Conservation (phyloP, 2,888 invertebrate genomes). For the Fissipunctia ypsillon region DNA sequence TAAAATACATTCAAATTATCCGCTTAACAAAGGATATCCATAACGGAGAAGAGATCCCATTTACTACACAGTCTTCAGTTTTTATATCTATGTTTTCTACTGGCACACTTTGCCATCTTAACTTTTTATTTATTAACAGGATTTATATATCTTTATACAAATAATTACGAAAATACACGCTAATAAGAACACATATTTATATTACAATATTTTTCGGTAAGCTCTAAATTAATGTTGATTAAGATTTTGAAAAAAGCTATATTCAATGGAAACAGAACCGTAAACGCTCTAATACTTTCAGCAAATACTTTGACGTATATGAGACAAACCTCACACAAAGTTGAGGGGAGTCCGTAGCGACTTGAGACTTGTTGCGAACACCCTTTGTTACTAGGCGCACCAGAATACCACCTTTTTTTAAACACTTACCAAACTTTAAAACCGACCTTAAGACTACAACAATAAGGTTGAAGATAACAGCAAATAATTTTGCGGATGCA, state of each 20-base stretch:
- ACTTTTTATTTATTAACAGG: no score
- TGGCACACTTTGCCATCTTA: no score
- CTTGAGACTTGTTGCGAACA: constrained; percentile 83
- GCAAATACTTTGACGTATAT: constrained; percentile 83
- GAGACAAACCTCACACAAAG: constrained; percentile 83
- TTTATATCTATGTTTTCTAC: no score
- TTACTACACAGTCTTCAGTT: no score
- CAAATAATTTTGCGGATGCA: constrained; percentile 41
- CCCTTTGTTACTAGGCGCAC: constrained; percentile 77
- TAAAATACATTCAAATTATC: no score
- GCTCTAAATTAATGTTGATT: no score
- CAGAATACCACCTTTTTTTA: constrained; percentile 56
- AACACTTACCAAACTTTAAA: constrained; percentile 25
- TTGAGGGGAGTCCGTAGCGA: constrained; percentile 78
- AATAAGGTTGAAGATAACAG: constrained; percentile 15
- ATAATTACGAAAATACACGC: no score
- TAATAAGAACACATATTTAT: no score
- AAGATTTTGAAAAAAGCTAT: neutral
- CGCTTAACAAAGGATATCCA: no score
- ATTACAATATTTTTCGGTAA: no score
- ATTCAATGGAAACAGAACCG: constrained; percentile 55
- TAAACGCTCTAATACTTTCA: constrained; percentile 82
- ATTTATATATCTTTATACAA: no score
- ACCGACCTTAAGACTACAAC: constrained; percentile 7
- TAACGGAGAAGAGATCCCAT: no score